Conservation (phyloP, 1,140 invertebrate species). For the Laupala kohalensis region DNA sequence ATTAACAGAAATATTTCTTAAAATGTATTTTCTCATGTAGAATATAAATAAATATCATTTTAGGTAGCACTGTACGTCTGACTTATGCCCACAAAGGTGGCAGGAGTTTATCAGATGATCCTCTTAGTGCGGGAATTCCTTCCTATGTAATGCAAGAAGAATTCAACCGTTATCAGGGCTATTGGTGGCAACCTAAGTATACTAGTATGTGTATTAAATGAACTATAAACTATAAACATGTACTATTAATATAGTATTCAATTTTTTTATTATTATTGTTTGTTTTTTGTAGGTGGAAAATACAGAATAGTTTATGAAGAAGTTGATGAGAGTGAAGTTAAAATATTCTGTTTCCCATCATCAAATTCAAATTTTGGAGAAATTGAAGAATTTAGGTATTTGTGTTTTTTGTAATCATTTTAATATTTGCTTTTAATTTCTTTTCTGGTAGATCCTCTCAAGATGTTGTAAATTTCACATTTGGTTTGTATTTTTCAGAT, state of each 20-base stretch:
- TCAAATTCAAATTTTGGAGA: slow-evolving; percentile 60
- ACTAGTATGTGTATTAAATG: slow-evolving; percentile 11
- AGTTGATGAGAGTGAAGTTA: slow-evolving; percentile 88
- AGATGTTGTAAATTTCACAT: slow-evolving; percentile 20
- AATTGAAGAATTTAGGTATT: slow-evolving; percentile 63
- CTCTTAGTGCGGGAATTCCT: slow-evolving; percentile 78
- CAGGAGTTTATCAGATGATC: slow-evolving; percentile 61
- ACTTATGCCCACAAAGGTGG: slow-evolving; percentile 72
- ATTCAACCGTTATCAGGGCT: slow-evolving; percentile 88
- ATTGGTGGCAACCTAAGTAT: slow-evolving; percentile 85
- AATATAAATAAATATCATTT: no score
- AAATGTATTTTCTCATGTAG: no score
- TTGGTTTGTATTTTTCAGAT: slow-evolving; percentile 36
- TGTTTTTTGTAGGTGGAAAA: slow-evolving; percentile 42
- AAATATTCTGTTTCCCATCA: slow-evolving; percentile 77
- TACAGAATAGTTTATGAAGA: slow-evolving; percentile 93
- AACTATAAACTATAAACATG: neutral
- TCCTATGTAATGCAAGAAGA: slow-evolving; percentile 98
- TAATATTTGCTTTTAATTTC: neutral
- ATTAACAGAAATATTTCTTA: no score
- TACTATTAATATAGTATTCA: neutral
- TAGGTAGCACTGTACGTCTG: slow-evolving; percentile 44
- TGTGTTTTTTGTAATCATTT: neutral
- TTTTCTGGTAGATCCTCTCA: neutral
- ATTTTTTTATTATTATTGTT: slow-evolving; percentile 10